Conservation (phyloP, 2,797 vertebrate species). For the Manis pentadactyla region DNA sequence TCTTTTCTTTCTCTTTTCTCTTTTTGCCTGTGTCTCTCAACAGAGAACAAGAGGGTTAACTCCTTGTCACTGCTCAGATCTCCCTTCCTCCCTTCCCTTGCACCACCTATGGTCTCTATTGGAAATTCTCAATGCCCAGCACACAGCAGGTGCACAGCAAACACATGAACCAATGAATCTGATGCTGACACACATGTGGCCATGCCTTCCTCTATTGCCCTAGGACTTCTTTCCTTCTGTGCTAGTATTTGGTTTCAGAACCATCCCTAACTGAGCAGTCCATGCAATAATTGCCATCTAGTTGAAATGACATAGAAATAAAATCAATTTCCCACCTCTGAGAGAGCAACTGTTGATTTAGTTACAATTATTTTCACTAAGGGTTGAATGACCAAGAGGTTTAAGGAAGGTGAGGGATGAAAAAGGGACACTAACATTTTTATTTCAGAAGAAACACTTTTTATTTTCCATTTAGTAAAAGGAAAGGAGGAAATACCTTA, state of each 20-base stretch:
- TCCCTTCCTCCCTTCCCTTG: not conserved
- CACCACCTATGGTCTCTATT: not conserved
- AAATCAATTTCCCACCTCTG: not conserved
- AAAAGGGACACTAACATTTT: not conserved
- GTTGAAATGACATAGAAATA: not conserved
- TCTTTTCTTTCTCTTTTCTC: not conserved
- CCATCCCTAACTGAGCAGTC: not conserved
- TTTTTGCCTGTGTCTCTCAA: not conserved
- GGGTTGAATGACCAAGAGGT: not conserved
- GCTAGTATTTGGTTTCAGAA: not conserved
- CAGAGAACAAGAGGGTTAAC: not conserved
- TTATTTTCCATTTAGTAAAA: not conserved
- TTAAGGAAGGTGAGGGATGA: not conserved
- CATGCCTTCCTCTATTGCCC: not conserved
- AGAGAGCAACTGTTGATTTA: not conserved
- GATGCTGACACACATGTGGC: rapidly evolving
- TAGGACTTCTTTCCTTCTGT: not conserved
- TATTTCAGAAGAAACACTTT: not conserved
- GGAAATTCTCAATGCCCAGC: not conserved
- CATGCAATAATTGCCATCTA: not conserved
- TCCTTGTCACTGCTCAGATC: not conserved
- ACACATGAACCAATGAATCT: not conserved
- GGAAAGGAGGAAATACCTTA: not conserved
- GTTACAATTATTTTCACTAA: not conserved
- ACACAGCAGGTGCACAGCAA: not conserved